Evolutionary conservation across 2,888 invertebrate species (phyloP).

Genomic region (Hydrotaea cyrtoneurina): DNA sequence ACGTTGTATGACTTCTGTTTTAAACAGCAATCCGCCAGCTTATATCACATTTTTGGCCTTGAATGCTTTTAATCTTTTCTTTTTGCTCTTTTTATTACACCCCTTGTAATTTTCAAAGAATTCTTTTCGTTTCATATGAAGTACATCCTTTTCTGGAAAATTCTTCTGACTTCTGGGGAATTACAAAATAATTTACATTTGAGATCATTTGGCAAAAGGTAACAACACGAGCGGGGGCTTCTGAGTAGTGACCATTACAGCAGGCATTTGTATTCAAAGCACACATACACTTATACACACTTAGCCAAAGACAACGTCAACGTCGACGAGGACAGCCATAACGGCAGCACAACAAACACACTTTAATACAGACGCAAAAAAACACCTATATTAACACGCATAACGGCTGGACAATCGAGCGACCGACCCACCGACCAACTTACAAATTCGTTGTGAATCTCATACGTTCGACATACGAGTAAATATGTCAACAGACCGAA

Average conservation of each 20-base stretch:
- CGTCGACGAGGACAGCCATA: neutral
- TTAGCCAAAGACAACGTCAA: neutral
- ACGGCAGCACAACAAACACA: too few relatives aligned
- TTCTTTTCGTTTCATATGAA: neutral
- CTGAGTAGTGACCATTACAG: neutral
- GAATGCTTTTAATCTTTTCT: too few relatives aligned
- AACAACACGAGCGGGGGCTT: neutral
- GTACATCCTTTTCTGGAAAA: neutral
- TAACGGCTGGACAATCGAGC: neutral
- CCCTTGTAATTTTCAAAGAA: neutral
- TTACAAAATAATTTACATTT: slow-evolving; percentile 9
- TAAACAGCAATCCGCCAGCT: too few relatives aligned
- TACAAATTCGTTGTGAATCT: neutral
- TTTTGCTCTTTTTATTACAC: too few relatives aligned
- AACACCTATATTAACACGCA: neutral
- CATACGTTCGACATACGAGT: neutral
- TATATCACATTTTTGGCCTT: too few relatives aligned
- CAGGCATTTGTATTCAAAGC: slow-evolving; percentile 18
- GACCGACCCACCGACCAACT: neutral
- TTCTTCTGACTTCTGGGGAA: neutral
- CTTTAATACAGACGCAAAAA: neutral
- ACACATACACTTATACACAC: slow-evolving; percentile 11
- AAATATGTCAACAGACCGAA: slow-evolving; percentile 37
- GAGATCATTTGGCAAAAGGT: neutral
- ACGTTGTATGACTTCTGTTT: too few relatives aligned